These are phyloP conservation scores for Trematocara nigrifrons DNA, from an alignment of 2,113 vertebrate genomes.

Conservation along the genomic window DNA sequence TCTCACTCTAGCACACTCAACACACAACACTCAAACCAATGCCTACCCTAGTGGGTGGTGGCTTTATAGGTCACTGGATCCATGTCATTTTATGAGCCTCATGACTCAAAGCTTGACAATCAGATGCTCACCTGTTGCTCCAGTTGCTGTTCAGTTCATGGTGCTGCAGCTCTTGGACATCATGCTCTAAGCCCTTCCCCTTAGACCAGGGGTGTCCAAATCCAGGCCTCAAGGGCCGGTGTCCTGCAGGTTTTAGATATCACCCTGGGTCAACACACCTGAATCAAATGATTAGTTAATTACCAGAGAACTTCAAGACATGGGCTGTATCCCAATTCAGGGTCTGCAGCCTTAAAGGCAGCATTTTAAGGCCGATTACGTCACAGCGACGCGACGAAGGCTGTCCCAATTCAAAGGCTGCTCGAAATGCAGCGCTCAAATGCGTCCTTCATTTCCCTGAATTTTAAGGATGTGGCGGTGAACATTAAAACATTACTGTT, in stretches of 20 bases:
- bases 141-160: background rate
- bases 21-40: background rate
- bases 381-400: too few relatives aligned
- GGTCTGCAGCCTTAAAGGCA: too few relatives aligned
- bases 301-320: background rate
- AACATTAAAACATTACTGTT: too few relatives aligned
- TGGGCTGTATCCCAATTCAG: too few relatives aligned
- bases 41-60: background rate
- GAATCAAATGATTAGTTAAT: background rate
- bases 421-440: too few relatives aligned
- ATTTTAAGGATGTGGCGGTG: too few relatives aligned
- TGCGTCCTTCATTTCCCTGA: too few relatives aligned
- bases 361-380: too few relatives aligned
- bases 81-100: background rate
- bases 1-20: background rate
- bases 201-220: background rate
- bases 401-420: too few relatives aligned
- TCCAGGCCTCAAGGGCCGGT: background rate
- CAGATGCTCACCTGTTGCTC: background rate
- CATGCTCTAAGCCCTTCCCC: background rate
- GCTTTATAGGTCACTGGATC: background rate
- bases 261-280: background rate
- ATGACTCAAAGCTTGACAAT: background rate
- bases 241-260: background rate
- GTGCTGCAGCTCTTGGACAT: background rate